Evolutionary conservation across 2,113 vertebrate species (phyloP).

Genomic region (Chrysemys picta): DNA sequence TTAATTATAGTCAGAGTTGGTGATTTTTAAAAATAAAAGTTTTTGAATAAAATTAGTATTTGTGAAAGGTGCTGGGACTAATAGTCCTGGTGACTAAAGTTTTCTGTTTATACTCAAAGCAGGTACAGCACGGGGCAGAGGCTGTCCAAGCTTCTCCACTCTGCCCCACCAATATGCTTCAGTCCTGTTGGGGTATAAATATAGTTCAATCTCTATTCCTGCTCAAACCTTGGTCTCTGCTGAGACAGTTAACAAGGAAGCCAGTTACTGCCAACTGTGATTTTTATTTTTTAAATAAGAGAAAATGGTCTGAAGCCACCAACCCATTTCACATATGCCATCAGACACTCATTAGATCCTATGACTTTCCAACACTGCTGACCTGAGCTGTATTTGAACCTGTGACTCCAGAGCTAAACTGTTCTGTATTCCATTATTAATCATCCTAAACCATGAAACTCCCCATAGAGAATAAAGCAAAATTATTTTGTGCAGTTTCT

Average conservation of each 20-base stretch:
- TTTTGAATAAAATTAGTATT: neutral
- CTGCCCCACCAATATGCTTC: neutral
- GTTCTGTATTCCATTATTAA: neutral
- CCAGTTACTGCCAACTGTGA: neutral
- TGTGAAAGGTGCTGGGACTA: neutral
- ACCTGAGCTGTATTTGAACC: neutral
- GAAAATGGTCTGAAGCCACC: neutral
- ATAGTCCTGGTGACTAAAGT: neutral
- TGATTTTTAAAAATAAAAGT: neutral
- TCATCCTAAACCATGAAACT: neutral
- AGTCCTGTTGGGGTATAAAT: neutral
- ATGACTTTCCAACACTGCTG: neutral
- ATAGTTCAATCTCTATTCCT: neutral
- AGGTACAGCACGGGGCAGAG: neutral
- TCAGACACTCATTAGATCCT: neutral
- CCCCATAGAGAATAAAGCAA: neutral
- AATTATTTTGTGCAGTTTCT: neutral
- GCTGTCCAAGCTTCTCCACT: neutral
- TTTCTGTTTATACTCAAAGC: neutral
- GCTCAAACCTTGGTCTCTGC: conserved; percentile 16
- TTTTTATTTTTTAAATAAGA: conserved; percentile 11
- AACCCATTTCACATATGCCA: neutral
- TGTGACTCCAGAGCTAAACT: neutral
- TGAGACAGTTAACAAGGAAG: neutral
- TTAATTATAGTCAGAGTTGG: neutral